A percentile compares a stretch with the other conserved stretches of the same genome.
These are phyloP conservation scores for Orycteropus afer DNA, from an alignment of 2,113 vertebrate genomes.

Conservation along the genomic window DNA sequence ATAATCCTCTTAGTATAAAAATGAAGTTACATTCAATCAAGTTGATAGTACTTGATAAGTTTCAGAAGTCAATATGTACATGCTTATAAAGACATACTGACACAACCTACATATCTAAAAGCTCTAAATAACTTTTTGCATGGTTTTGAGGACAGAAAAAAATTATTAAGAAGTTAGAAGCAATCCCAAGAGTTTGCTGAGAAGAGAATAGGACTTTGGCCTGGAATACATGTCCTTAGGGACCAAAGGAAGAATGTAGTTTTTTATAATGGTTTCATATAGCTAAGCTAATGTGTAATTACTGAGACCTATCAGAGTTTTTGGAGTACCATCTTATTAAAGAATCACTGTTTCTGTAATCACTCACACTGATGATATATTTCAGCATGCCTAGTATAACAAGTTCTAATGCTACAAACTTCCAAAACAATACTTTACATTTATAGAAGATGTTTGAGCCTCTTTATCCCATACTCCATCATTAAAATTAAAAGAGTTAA, in stretches of 20 bases:
- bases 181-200: slow-evolving; percentile 35
- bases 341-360: slow-evolving; percentile 39
- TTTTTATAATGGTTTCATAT: slow-evolving; percentile 9
- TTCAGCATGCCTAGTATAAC: background rate
- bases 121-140: background rate
- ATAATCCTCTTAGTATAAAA: slow-evolving; percentile 15
- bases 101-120: background rate
- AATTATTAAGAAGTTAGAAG: slow-evolving; percentile 37
- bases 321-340: background rate
- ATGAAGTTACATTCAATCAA: slow-evolving; percentile 43
- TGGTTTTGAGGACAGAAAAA: slow-evolving; percentile 33
- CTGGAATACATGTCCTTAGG: background rate
- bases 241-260: background rate
- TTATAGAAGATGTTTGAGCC: slow-evolving; percentile 28
- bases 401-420: slow-evolving; percentile 18
- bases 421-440: slow-evolving; percentile 54
- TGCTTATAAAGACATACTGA: background rate
- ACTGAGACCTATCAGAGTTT: background rate
- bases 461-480: slow-evolving; percentile 22
- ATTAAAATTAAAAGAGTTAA: slow-evolving; percentile 33
- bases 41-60: background rate
- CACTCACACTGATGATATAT: background rate
- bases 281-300: background rate
- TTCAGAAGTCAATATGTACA: background rate
- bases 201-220: slow-evolving; percentile 21